Evolutionary conservation across 2,888 invertebrate species (phyloP).

Genomic region (Masnerella sp.): DNA sequence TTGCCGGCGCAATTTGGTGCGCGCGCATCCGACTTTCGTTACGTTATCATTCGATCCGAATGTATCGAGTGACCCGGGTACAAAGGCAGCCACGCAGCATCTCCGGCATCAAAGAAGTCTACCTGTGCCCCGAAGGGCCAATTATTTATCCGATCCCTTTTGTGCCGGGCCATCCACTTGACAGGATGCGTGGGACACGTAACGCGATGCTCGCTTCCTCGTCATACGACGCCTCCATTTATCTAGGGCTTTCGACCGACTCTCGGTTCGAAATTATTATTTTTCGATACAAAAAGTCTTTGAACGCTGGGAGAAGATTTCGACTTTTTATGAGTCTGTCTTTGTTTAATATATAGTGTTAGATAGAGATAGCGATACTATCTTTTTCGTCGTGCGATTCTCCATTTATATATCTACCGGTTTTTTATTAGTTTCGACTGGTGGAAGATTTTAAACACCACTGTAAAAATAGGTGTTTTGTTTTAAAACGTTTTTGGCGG

Average conservation of each 20-base stretch:
- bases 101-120: constrained; percentile 72
- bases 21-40: constrained; percentile 41
- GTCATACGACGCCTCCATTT: constrained; percentile 69
- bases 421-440: too few relatives aligned
- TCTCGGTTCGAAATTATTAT: constrained; percentile 27
- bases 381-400: too few relatives aligned
- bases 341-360: too few relatives aligned
- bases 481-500: too few relatives aligned
- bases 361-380: too few relatives aligned
- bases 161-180: constrained; percentile 73
- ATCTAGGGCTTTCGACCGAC: constrained; percentile 6
- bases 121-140: constrained; percentile 75
- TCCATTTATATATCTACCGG: too few relatives aligned
- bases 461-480: too few relatives aligned
- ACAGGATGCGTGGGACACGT: constrained; percentile 77
- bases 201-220: constrained; percentile 76
- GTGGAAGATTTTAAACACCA: too few relatives aligned
- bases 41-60: constrained; percentile 64
- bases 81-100: constrained; percentile 70
- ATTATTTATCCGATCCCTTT: constrained; percentile 77
- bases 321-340: too few relatives aligned
- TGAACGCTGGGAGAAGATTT: too few relatives aligned
- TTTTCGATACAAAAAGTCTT: constrained; percentile 7
- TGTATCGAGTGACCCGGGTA: constrained; percentile 74
- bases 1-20: constrained; percentile 34